Evolutionary conservation across 2,113 vertebrate species (phyloP), one percentile per base, ranked within the genome.

Genomic region (Tamias sibiricus): DNA sequence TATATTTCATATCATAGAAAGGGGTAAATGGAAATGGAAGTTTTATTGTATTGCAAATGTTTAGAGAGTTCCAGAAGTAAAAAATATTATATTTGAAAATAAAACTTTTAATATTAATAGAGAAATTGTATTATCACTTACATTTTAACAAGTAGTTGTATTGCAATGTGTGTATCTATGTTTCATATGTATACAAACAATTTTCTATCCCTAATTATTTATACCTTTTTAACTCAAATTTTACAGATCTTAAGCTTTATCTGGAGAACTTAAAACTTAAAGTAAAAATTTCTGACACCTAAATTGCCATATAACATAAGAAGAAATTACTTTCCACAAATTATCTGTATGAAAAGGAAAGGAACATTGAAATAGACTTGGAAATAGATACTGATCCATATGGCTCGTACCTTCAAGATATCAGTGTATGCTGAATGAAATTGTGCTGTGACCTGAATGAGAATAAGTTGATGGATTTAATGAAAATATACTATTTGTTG

Each of bases 391-490:
- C 4, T 83, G 26, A 79, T 57, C 10, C 20, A 32, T 47, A 47
- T 28, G 35, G 6, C 44, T 90, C 66, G 2, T 22, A 59, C 44
- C 6, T 62, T 30, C 1, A 75, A 49, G 40, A 76, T 87, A 47
- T 88, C 47, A 42, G 22, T 82, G 14, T 82, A 8, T 54, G 2
- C 19, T 59, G 81, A 91, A 69, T 94, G 35, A 88, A 87, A 94
- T 75, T 96, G 35, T 22, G 13, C 64, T 85, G 35, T 28, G 72
- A 40, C 17, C 12, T 76, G 68, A 94, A 88, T 85, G 47, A 95
- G 44, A 90, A 94, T 95, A 90, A 77, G 44, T n/a, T 62, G 71
- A 57, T 84, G 35, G 44, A 59, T 57, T 96, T 95, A 95, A 95
- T 90, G 77, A 94, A 83, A 91, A 80, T 54, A 5, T 62, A 3